These are phyloP conservation scores for Gulo gulo DNA, from an alignment of 2,113 vertebrate genomes.

Conservation along the genomic window DNA sequence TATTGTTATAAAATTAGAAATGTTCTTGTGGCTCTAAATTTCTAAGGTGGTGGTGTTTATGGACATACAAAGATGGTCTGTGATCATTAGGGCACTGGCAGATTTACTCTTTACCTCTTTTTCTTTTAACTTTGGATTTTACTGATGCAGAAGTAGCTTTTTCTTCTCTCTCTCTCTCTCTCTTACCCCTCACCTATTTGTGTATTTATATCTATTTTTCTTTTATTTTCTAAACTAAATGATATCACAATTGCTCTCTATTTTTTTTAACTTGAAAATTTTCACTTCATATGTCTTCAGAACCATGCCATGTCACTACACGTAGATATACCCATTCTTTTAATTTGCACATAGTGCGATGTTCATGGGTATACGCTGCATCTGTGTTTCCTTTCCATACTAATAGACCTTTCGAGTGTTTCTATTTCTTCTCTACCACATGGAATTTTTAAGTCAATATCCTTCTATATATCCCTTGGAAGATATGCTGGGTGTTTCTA, in stretches of 20 bases:
- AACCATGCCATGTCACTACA: neutral
- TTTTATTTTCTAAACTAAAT: neutral
- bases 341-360: neutral
- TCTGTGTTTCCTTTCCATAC: neutral
- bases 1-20: neutral
- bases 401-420: neutral
- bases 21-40: neutral
- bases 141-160: neutral
- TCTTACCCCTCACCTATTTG: neutral
- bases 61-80: neutral
- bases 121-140: neutral
- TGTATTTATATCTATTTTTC: neutral
- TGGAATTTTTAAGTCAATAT: neutral
- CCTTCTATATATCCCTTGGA: neutral
- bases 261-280: neutral
- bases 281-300: neutral
- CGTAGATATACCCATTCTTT: neutral
- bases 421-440: neutral
- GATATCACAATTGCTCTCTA: neutral
- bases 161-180: neutral
- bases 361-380: neutral
- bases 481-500: neutral
- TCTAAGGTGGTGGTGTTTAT: neutral
- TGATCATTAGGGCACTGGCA: neutral
- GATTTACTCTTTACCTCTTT: neutral